Percentiles rank a stretch among this genome's conserved stretches.
phyloP scores from a whole-genome alignment of 2,888 invertebrate species.

The Girardia tigrina region DNA sequence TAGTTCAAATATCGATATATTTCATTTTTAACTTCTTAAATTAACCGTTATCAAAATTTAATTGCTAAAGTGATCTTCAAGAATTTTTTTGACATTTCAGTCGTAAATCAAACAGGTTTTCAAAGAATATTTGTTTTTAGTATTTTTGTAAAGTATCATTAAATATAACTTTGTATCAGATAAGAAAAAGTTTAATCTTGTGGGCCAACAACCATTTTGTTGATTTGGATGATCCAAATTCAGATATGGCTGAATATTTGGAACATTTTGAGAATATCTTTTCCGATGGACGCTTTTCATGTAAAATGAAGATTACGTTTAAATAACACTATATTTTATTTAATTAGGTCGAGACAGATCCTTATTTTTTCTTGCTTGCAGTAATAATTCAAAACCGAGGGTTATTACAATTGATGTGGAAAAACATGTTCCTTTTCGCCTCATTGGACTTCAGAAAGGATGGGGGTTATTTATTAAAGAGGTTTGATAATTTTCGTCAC shows the following conservation, averaged over 20 bases:
- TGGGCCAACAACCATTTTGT: conserved; percentile 73
- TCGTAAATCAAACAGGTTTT: no score
- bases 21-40: no score
- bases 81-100: no score
- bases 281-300: not conserved
- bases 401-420: not conserved
- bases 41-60: no score
- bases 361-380: not conserved
- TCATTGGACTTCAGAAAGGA: not conserved
- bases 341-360: not conserved
- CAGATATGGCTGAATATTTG: not conserved
- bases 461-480: conserved; percentile 16
- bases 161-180: no score
- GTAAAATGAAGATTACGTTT: not conserved
- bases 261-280: not conserved
- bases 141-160: no score
- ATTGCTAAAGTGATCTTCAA: no score
- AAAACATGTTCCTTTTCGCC: not conserved
- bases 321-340: not conserved
- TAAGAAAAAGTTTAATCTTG: conserved; percentile 54
- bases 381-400: not conserved
- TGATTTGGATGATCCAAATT: conserved; percentile 42
- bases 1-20: no score
- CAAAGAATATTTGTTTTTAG: no score
- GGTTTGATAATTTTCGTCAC: no score